Percentiles rank a stretch among this genome's conserved stretches.
Evolutionary conservation across 2,888 invertebrate species (phyloP).

Genomic region (Cylindroiulus punctatus): DNA sequence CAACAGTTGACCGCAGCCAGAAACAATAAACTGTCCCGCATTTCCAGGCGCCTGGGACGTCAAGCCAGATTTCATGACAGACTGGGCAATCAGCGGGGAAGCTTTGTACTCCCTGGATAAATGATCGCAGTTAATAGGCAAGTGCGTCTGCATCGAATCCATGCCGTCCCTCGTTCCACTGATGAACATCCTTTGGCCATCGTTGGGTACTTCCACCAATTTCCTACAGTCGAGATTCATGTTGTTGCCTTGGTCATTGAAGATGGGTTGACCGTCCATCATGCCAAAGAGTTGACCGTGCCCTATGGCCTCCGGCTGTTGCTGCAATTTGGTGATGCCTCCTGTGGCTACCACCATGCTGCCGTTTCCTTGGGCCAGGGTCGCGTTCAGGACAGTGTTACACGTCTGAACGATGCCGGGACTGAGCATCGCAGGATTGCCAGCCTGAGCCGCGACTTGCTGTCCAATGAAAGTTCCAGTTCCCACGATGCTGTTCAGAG

Average conservation of each 20-base stretch:
- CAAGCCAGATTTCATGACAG: slow-evolving; percentile 55
- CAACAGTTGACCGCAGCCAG: slow-evolving; percentile 60
- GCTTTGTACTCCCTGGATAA: slow-evolving; percentile 44
- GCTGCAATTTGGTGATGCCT: slow-evolving; percentile 44
- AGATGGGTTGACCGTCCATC: slow-evolving; percentile 54
- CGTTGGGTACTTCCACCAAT: slow-evolving; percentile 51
- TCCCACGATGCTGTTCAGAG: slow-evolving; percentile 32
- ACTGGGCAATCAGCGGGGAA: slow-evolving; percentile 22
- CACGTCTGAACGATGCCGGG: slow-evolving; percentile 44
- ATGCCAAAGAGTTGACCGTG: slow-evolving; percentile 51
- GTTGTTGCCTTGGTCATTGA: slow-evolving; percentile 39
- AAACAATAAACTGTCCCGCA: slow-evolving; percentile 59
- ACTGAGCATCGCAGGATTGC: slow-evolving; percentile 45
- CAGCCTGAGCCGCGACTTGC: slow-evolving; percentile 27
- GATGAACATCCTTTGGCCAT: slow-evolving; percentile 53
- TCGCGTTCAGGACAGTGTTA: slow-evolving; percentile 44
- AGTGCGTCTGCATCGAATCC: slow-evolving; percentile 47
- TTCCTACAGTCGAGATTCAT: slow-evolving; percentile 51
- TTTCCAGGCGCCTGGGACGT: slow-evolving; percentile 54
- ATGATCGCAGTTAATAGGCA: slow-evolving; percentile 51
- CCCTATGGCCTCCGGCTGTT: slow-evolving; percentile 15
- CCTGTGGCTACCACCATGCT: slow-evolving; percentile 44
- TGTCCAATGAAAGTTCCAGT: slow-evolving; percentile 46
- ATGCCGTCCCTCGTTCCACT: slow-evolving; percentile 44
- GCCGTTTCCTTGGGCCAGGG: not conserved